These are phyloP conservation scores for Polyploca ridens DNA, from an alignment of 2,888 invertebrate genomes.

Conservation along the genomic window DNA sequence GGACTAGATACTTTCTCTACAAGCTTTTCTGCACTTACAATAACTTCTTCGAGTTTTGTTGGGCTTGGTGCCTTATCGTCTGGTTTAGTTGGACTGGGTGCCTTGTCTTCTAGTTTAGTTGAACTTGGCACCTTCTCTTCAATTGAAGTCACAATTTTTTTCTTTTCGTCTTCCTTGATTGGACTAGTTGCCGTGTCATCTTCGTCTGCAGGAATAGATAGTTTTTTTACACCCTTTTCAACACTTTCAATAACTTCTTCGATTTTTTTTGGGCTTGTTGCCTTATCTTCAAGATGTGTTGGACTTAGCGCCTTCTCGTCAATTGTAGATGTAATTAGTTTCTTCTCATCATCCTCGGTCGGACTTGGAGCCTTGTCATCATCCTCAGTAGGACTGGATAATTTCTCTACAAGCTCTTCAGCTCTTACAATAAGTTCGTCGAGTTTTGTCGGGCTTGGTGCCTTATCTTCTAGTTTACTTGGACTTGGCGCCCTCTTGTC, in stretches of 20 bases:
- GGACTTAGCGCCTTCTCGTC: slow-evolving; percentile 8
- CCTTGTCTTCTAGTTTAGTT: slow-evolving; percentile 14
- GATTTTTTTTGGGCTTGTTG: slow-evolving; percentile 8
- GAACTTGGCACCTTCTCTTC: slow-evolving; percentile 16
- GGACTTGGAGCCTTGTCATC: slow-evolving; percentile 12
- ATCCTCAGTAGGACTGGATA: slow-evolving; percentile 19
- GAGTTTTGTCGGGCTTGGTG: background rate
- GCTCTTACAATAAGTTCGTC: no score
- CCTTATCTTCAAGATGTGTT: slow-evolving; percentile 15
- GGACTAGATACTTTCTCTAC: slow-evolving; percentile 16
- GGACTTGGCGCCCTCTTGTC: background rate
- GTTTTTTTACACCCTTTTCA: slow-evolving; percentile 7
- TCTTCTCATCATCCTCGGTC: slow-evolving; percentile 4
- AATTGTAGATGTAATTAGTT: slow-evolving; percentile 10
- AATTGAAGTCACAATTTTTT: slow-evolving; percentile 1
- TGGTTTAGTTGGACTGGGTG: background rate
- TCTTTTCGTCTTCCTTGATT: slow-evolving; percentile 13
- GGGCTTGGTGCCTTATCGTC: slow-evolving; percentile 16
- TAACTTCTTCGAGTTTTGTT: background rate
- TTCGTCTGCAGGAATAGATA: background rate
- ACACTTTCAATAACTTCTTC: slow-evolving; percentile 21
- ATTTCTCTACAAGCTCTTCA: slow-evolving; percentile 18
- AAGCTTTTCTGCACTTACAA: slow-evolving; percentile 10
- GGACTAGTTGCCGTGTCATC: slow-evolving; percentile 1
- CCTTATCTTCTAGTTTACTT: background rate